Percentiles rank a stretch among this genome's conserved stretches.
Evolutionary conservation across 2,113 vertebrate species (phyloP).

Genomic region (Eurystomus gularis): DNA sequence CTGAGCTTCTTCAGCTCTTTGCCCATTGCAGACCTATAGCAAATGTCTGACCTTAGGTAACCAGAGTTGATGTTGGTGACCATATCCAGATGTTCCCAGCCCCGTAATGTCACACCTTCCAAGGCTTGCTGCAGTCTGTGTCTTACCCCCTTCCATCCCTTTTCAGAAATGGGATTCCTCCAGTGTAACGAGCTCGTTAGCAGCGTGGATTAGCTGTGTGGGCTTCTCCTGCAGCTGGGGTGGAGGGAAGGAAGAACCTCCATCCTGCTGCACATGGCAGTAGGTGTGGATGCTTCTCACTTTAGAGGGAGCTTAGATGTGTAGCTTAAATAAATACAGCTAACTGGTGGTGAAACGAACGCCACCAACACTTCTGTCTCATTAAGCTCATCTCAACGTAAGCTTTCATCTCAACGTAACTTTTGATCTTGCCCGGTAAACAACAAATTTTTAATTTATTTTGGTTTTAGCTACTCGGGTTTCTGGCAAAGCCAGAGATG

Average conservation of each 20-base stretch:
- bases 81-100: not conserved
- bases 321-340: not conserved
- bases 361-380: not conserved
- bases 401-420: not conserved
- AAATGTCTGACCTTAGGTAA: not conserved
- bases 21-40: fast-evolving
- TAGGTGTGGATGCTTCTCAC: fast-evolving
- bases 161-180: not conserved
- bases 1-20: fast-evolving
- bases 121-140: not conserved
- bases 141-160: not conserved
- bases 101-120: not conserved
- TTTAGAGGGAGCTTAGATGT: not conserved
- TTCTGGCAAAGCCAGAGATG: not conserved
- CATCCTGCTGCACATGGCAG: not conserved
- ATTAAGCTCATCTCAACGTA: too few species aligned
- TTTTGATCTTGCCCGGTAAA: not conserved
- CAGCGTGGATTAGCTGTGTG: not conserved
- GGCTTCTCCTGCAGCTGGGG: not conserved
- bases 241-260: not conserved
- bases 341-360: not conserved
- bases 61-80: not conserved
- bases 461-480: not conserved
- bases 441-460: not conserved
- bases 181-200: fast-evolving